A percentile compares a stretch with the other conserved stretches of the same genome.
These are phyloP conservation scores for Hippoglossus hippoglossus DNA, from an alignment of 2,797 vertebrate species.

Conservation along the genomic window DNA sequence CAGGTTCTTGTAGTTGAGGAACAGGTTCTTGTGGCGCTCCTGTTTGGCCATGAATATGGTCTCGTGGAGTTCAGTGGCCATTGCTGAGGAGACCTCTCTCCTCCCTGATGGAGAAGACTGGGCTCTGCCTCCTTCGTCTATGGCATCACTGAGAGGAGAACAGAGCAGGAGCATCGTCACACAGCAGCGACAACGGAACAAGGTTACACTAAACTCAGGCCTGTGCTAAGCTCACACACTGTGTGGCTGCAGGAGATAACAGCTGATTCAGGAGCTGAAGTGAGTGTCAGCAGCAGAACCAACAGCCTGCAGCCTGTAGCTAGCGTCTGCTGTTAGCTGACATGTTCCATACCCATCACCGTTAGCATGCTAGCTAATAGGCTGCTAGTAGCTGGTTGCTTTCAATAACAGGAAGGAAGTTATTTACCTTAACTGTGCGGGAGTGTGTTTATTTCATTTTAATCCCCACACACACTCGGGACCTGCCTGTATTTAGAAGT, in stretches of 20 bases:
- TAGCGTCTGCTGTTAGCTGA: neutral
- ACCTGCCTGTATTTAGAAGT: neutral
- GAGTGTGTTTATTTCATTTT: neutral
- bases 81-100: slow-evolving; percentile 65
- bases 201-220: too few species aligned
- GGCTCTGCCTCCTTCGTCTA: slow-evolving; percentile 21
- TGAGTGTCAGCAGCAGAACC: too few species aligned
- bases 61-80: slow-evolving; percentile 95
- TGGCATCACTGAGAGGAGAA: slow-evolving; percentile 42
- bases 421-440: slow-evolving; percentile 39
- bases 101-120: slow-evolving; percentile 28
- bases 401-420: neutral
- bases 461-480: neutral
- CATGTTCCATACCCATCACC: neutral
- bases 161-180: neutral
- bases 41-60: slow-evolving; percentile 93
- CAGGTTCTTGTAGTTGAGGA: slow-evolving; percentile 96
- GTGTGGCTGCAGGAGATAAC: too few species aligned
- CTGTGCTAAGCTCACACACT: neutral
- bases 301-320: too few species aligned
- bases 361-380: slow-evolving; percentile 46
- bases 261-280: too few species aligned
- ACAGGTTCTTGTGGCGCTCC: slow-evolving; percentile 97
- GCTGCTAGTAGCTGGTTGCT: neutral
- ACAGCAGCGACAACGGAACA: neutral